Evolutionary conservation across 92 coral and sea anemone genomes (phyloP), one percentile per base, ranked within the genome.

Genomic region (Isaurus tuberculatus): DNA sequence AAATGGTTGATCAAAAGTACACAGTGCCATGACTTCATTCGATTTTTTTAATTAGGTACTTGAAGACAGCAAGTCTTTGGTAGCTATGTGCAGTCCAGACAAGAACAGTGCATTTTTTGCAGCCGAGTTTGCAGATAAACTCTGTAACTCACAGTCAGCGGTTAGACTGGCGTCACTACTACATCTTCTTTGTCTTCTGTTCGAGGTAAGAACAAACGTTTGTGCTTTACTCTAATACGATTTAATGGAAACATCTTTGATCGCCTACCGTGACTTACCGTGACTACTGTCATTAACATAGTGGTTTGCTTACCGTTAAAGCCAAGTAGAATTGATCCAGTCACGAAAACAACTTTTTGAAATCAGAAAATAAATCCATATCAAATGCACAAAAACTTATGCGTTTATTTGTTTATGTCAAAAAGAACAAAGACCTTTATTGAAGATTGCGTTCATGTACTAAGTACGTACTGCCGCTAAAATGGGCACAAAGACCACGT

Each of bases 101-200:
- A 91, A 66, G 84, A 80, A 80, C 77, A 87, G 83, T 57, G 87
- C 83, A 51, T 88, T 85, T 34, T 88, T 79, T 53, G 88, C 90
- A 32, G 92, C 79, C 26, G 97, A 88, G 67, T 80, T 82, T 78
- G 79, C 79, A 32, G 84, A 88, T 10, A 92, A 83, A 90, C 85
- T 92, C 85, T 89, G 94, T 40, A 79, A 33, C 53, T 85, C 88
- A 79, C 82, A 93, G 30, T 88, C 95, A 83, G 93, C 99, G 17
- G 82, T 85, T 13, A 84, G 94, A 19, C 83, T 96, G 78, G 90
- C 94, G 0, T 96, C 99, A 19, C 91, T 96, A 44, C 89, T 96
- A 1, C 99, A 96, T 80, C 94, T 94, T 16, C 70, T 90, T 15
- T 94, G 99, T 65, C 90, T 96, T 43, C 81, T 96, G 85, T 92